Base-by-base conservation (phyloP, 2,797 vertebrate species). In the Apogon hyalosoma region DNA sequence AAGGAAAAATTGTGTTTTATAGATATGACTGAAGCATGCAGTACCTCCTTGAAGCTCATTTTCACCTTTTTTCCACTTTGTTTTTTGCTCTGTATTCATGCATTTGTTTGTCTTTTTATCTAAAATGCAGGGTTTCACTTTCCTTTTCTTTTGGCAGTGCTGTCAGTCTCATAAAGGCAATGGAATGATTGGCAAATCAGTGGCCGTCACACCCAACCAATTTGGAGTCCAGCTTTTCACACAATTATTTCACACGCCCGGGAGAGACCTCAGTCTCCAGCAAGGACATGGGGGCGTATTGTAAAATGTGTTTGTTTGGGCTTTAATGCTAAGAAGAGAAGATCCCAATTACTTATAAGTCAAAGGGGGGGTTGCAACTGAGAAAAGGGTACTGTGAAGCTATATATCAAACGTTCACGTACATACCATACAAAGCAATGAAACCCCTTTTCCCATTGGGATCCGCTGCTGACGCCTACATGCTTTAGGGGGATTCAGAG, bases 181-280 rank as follows among this genome's bases (percentile, higher is more conserved):
- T 54, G 64, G 78, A 80, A 85, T 87, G 75, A 85, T 72, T 82
- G 66, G 66, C 63, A 84, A 88, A 85, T 75, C 56, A 8, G 82
- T 58, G 69, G 42, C 66, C 10, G 67, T 88, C 78, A 85, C 80
- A 77, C 79, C 69, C 82, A 67, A 53, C 64, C 68, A 78, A 80
- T 73, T 79, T 77, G 55, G 63, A 73, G 48, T 66, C 62, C 53
- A 56, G 72, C 79, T 80, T 87, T 90, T 87, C 81, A 87, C 73
- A 75, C 60, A 75, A 50, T 65, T 38, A 70, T 84, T 89, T 88
- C 83, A 83, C 83, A 90, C 66, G 83, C 71, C 75, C 75, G n/a
- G 19, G 50, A 72, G 65, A 69, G 79, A 87, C 77, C 82, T 67
- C 68, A 3, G 49, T 54, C 64, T 77, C 65, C 14, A 21, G 54